Evolutionary conservation across 2,888 invertebrate genomes (phyloP).

Genomic region (Luffia ferchaultella): DNA sequence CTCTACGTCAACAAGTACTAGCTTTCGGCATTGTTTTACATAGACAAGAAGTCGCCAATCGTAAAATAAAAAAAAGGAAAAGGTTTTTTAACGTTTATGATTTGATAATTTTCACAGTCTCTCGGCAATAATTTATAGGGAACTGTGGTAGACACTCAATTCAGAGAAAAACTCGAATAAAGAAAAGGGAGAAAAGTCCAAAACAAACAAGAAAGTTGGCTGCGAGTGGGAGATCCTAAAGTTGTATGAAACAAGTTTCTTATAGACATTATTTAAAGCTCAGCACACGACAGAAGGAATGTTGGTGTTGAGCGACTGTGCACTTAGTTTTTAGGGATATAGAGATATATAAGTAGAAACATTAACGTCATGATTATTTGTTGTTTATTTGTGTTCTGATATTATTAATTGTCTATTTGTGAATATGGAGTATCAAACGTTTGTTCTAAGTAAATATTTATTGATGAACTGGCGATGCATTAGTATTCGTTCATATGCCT

Average conservation of each 20-base stretch:
- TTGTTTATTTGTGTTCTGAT: no score
- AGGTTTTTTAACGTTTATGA: conserved; percentile 41
- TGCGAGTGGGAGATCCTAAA: conserved; percentile 30
- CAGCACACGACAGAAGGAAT: not conserved
- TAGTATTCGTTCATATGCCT: no score
- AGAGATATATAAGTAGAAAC: no score
- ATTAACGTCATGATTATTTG: no score
- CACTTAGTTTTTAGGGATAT: no score
- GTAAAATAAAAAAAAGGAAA: conserved; percentile 43
- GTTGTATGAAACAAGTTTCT: conserved; percentile 46
- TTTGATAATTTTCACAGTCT: not conserved
- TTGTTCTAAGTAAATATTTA: no score
- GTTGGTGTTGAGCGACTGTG: no score
- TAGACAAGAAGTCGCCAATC: no score
- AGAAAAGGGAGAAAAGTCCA: conserved; percentile 29
- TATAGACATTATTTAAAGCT: conserved; percentile 47
- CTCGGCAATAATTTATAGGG: not conserved
- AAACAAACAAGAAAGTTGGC: conserved; percentile 48
- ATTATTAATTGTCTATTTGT: no score
- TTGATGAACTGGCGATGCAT: no score
- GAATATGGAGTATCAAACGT: no score
- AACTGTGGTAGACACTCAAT: conserved; percentile 17
- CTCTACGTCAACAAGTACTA: not conserved
- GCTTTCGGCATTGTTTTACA: no score
- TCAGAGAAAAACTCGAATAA: conserved; percentile 45